Conservation (phyloP, 2,113 vertebrate species). For the Arvicanthis niloticus region DNA sequence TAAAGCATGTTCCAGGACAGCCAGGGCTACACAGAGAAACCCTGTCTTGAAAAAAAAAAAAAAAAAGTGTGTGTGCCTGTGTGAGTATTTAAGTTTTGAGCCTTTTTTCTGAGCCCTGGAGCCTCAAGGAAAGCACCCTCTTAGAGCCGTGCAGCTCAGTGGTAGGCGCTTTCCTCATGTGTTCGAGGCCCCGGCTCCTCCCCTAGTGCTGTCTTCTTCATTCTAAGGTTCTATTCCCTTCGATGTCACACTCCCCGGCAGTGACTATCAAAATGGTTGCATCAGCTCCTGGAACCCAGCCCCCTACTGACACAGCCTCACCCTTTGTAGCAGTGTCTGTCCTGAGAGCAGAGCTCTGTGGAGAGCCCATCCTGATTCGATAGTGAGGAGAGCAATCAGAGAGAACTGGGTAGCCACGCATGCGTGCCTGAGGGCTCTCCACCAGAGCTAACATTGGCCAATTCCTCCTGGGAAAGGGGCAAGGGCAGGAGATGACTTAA, state of each 20-base stretch:
- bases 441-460: rapidly evolving
- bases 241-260: rapidly evolving
- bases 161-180: not conserved
- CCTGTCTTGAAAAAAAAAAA: not conserved
- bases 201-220: rapidly evolving
- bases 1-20: not conserved
- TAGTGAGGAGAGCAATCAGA: not conserved
- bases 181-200: not conserved
- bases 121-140: no score
- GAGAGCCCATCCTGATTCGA: not conserved
- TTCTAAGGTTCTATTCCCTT: rapidly evolving
- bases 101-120: not conserved
- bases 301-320: not conserved
- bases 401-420: not conserved
- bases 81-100: not conserved
- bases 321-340: not conserved
- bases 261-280: not conserved
- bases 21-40: not conserved
- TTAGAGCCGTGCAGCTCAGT: not conserved
- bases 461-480: not conserved
- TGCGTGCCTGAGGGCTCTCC: rapidly evolving
- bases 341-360: not conserved
- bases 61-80: no score
- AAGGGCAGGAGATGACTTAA: not conserved
- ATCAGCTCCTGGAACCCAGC: not conserved